Conservation (phyloP, 1,140 invertebrate species). For the Araneus ventricosus region DNA sequence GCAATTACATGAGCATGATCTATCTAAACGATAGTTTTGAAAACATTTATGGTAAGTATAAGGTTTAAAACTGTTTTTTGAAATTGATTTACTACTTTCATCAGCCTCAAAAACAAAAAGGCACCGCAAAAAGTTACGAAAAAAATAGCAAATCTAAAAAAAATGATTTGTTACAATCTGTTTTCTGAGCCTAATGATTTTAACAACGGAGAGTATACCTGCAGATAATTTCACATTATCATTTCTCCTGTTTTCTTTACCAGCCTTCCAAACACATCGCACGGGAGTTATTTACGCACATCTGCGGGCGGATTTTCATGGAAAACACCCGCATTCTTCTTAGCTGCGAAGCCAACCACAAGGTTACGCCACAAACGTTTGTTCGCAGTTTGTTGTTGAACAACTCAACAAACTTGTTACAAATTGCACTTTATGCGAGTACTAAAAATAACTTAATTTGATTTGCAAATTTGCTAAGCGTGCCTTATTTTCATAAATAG, state of each 20-base stretch:
- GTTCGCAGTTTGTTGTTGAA: background rate
- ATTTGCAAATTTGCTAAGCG: too few species aligned
- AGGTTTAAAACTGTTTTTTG: background rate
- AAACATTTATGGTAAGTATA: background rate
- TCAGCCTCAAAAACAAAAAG: background rate
- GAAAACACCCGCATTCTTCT: conserved; percentile 33
- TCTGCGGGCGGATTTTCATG: conserved; percentile 4
- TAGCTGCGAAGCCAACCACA: background rate
- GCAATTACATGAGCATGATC: too few species aligned
- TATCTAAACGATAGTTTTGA: too few species aligned
- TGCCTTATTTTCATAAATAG: too few species aligned
- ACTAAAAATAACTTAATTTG: too few species aligned
- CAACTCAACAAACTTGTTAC: too few species aligned
- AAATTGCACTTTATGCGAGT: too few species aligned
- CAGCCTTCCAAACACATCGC: background rate
- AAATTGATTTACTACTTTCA: background rate
- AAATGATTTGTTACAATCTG: background rate
- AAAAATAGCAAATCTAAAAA: background rate
- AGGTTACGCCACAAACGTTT: background rate
- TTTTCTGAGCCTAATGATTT: background rate
- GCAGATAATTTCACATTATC: conserved; percentile 14
- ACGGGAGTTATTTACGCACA: background rate
- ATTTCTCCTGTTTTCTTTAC: background rate
- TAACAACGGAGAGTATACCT: background rate
- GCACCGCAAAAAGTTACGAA: background rate